Evolutionary conservation across 1,140 invertebrate genomes (phyloP).

Genomic region (Hetaerina americana): DNA sequence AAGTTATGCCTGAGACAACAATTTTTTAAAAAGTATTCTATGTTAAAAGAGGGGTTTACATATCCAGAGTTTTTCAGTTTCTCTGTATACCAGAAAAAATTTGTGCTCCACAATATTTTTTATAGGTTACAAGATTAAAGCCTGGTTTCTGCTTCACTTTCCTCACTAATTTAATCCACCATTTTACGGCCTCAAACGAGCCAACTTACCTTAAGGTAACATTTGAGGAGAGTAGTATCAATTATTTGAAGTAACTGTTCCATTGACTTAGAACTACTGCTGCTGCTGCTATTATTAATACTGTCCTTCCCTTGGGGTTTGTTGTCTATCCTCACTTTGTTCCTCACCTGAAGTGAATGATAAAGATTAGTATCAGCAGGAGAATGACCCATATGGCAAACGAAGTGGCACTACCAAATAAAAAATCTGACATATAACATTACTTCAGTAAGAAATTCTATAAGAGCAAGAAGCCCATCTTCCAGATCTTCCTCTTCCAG

Average conservation of each 20-base stretch:
- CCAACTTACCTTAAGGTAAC: slow-evolving; percentile 72
- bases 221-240: slow-evolving; percentile 91
- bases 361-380: slow-evolving; percentile 20
- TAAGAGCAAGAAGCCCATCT: slow-evolving; percentile 74
- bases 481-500: slow-evolving; percentile 76
- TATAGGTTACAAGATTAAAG: no score
- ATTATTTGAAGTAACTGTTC: slow-evolving; percentile 77
- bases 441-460: slow-evolving; percentile 79
- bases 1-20: no score
- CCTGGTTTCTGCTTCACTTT: slow-evolving; percentile 1
- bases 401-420: slow-evolving; percentile 34
- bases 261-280: slow-evolving; percentile 23
- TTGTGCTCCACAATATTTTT: no score
- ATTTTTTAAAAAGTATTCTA: no score
- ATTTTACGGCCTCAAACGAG: not conserved
- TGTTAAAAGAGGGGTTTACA: no score
- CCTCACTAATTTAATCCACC: not conserved
- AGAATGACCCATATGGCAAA: no score
- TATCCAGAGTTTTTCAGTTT: no score
- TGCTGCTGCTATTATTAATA: no score
- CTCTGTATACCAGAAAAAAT: no score
- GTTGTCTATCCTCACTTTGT: slow-evolving; percentile 17
- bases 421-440: slow-evolving; percentile 40
- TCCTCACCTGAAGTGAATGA: slow-evolving; percentile 16
- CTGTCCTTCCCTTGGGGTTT: no score